These are phyloP conservation scores for Gastracanthus pulcherrimus DNA, from an alignment of 2,888 invertebrate genomes.

Conservation along the genomic window DNA sequence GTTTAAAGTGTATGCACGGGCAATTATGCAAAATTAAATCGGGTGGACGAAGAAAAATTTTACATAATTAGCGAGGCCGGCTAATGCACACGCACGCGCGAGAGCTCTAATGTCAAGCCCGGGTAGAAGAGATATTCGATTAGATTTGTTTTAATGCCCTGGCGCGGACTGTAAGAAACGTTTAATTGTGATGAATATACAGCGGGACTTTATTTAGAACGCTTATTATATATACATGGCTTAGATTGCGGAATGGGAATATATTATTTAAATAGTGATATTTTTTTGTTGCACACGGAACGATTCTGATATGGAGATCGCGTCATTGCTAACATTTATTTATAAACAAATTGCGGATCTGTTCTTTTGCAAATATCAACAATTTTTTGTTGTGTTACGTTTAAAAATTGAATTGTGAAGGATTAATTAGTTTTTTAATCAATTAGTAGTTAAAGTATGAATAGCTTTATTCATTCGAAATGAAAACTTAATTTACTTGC, in stretches of 20 bases:
- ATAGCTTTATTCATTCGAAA: too few relatives aligned
- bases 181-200: slow-evolving; percentile 8
- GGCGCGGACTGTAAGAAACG: not conserved
- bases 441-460: too few relatives aligned
- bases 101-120: not conserved
- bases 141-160: slow-evolving; percentile 1
- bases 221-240: not conserved
- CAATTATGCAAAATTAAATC: slow-evolving; percentile 25
- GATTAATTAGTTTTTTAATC: too few relatives aligned
- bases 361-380: not conserved
- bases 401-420: too few relatives aligned
- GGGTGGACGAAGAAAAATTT: slow-evolving; percentile 15
- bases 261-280: not conserved
- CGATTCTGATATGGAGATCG: not conserved
- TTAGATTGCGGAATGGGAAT: not conserved
- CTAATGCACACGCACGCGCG: not conserved
- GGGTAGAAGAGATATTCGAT: not conserved
- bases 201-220: not conserved
- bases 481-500: too few relatives aligned
- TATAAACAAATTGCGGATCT: not conserved
- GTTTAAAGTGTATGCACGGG: not conserved
- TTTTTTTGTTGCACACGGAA: not conserved
- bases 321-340: not conserved
- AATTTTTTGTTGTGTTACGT: too few relatives aligned
- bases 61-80: slow-evolving; percentile 4